Percentiles rank a stretch among this genome's conserved stretches.
Conservation (phyloP, 92 coral and sea anemone species). For the Zoanthus sociatus region DNA sequence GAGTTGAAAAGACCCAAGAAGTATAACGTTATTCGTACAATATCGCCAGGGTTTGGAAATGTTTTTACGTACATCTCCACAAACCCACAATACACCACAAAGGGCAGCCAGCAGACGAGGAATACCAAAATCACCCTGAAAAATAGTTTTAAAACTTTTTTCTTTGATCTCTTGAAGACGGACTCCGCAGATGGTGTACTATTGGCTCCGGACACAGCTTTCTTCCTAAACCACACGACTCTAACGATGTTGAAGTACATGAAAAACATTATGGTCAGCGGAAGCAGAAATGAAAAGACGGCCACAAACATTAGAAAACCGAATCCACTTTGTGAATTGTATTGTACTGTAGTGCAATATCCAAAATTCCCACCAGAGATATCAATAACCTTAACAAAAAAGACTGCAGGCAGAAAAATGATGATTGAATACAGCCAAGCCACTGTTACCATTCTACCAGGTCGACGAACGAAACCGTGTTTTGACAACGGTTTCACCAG, state of each 20-base stretch:
- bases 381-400: constrained; percentile 49
- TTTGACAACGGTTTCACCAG: constrained; percentile 65
- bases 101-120: constrained; percentile 69
- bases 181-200: constrained; percentile 37
- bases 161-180: constrained; percentile 65
- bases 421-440: constrained; percentile 73
- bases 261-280: constrained; percentile 52
- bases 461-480: constrained; percentile 49
- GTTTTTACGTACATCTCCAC: constrained; percentile 52
- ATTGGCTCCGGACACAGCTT: constrained; percentile 24
- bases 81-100: constrained; percentile 66
- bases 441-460: constrained; percentile 61
- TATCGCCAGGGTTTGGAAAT: constrained; percentile 69
- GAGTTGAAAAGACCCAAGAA: constrained; percentile 69
- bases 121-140: constrained; percentile 63
- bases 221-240: constrained; percentile 69
- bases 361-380: constrained; percentile 51
- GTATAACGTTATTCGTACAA: constrained; percentile 59
- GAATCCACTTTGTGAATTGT: constrained; percentile 48
- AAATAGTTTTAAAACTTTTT: constrained; percentile 63
- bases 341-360: constrained; percentile 72
- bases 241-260: constrained; percentile 65
- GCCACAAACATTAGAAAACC: constrained; percentile 60
- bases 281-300: constrained; percentile 54
- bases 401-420: constrained; percentile 65